phyloP scores from a whole-genome alignment of 2,797 vertebrate genomes.

The Smutsia gigantea region DNA sequence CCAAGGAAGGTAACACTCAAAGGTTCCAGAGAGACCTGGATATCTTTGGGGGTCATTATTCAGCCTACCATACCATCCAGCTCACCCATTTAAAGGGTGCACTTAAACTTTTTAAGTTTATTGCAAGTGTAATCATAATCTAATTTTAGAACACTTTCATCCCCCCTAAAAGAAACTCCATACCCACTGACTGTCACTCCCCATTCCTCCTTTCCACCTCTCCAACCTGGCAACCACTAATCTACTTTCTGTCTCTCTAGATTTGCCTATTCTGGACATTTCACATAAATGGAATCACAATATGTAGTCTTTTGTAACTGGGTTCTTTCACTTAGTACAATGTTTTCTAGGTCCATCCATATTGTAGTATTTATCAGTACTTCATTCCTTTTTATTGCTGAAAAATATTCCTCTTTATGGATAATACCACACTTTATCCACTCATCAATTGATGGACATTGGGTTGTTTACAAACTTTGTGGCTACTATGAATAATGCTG shows the following conservation, averaged over 20 bases:
- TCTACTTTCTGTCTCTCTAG: background rate
- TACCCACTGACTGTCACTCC: background rate
- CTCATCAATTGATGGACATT: background rate
- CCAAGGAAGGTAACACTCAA: background rate
- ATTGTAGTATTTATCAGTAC: background rate
- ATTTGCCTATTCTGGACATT: background rate
- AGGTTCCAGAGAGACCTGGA: background rate
- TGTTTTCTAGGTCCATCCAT: background rate
- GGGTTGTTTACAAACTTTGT: background rate
- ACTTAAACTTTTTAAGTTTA: background rate
- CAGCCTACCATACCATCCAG: background rate
- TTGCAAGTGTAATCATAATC: background rate
- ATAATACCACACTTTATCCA: background rate
- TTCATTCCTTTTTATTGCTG: background rate
- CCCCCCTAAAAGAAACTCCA: background rate
- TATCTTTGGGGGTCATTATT: background rate
- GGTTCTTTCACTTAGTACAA: background rate
- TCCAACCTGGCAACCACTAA: background rate
- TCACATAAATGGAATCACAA: background rate
- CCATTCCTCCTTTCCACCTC: background rate
- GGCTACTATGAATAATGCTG: background rate
- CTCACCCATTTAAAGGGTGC: background rate
- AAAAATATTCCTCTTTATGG: background rate
- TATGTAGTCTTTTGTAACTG: background rate
- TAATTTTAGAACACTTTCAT: slow-evolving; percentile 8